phyloP scores from a whole-genome alignment of 2,888 invertebrate species.

The Sipha maydis region DNA sequence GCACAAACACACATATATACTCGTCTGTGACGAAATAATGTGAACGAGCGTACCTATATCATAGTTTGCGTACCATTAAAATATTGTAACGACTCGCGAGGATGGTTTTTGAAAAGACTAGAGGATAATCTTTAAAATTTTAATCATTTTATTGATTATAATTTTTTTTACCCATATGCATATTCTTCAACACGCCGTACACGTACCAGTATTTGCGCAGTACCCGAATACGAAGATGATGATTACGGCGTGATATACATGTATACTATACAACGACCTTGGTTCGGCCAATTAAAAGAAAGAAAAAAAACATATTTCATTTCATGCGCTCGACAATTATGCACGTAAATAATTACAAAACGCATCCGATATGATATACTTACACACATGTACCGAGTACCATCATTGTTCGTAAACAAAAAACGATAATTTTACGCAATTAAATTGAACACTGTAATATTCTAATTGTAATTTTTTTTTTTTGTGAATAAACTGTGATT shows the following conservation, averaged over 20 bases:
- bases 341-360: conserved; percentile 15
- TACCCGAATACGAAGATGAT: no score
- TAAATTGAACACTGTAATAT: neutral
- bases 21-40: neutral
- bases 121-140: neutral
- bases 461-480: neutral
- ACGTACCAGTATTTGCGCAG: no score
- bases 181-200: neutral
- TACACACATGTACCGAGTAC: neutral
- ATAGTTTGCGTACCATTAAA: no score
- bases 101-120: neutral
- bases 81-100: neutral
- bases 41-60: neutral
- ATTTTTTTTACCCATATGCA: neutral
- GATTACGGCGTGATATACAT: neutral
- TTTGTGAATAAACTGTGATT: neutral
- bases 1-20: neutral
- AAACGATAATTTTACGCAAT: conserved; percentile 17
- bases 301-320: conserved; percentile 15
- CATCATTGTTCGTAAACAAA: neutral
- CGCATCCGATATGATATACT: neutral
- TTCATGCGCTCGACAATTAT: neutral
- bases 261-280: neutral
- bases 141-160: neutral
- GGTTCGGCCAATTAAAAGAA: conserved; percentile 26